phyloP scores from a whole-genome alignment of 2,888 invertebrate genomes.

The Stictocephala bisonia region DNA sequence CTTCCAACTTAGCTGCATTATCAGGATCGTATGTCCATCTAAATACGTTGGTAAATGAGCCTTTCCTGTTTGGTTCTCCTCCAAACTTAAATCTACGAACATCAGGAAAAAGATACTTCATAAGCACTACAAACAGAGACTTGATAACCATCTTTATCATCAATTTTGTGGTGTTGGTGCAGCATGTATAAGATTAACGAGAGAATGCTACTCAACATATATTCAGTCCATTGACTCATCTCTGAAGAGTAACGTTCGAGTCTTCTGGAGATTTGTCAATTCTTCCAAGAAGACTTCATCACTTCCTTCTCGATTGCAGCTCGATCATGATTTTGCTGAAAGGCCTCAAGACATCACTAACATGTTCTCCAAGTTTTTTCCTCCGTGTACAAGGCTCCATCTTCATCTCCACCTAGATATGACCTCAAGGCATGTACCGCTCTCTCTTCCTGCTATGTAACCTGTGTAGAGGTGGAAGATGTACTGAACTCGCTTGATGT shows the following conservation, averaged over 20 bases:
- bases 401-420: neutral
- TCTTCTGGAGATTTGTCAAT: slow-evolving; percentile 1
- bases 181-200: neutral
- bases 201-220: neutral
- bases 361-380: neutral
- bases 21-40: neutral
- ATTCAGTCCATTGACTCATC: neutral
- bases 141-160: neutral
- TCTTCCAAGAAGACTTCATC: neutral
- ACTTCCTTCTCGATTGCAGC: slow-evolving; percentile 3
- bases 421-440: neutral
- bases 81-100: neutral
- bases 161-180: neutral
- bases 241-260: neutral
- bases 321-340: neutral
- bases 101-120: neutral
- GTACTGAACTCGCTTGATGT: neutral
- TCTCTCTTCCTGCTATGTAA: neutral
- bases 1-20: neutral
- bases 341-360: neutral
- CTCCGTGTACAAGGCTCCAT: slow-evolving; percentile 1
- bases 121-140: neutral
- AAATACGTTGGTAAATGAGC: neutral
- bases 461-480: neutral
- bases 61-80: neutral